Base-by-base conservation (phyloP, 1,140 invertebrate genomes). In the Bombus consobrinus region DNA sequence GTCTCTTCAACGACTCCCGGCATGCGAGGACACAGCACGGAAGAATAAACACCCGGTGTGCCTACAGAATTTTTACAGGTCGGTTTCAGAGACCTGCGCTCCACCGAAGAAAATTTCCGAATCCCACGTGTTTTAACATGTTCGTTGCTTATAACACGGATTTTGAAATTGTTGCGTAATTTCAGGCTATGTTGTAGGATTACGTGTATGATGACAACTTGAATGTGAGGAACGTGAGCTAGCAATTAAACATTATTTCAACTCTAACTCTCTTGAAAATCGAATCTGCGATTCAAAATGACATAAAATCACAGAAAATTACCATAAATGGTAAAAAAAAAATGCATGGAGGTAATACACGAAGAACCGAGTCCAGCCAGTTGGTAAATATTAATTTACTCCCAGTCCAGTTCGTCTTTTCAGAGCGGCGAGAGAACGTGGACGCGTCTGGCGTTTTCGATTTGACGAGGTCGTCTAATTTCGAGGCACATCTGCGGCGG, bases 401-500 rank as follows among this genome's bases (percentile, higher is more conserved):
- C 79, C 59, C 72, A 34, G 43, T 34, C 37, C n/a, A 69, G 39
- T 82, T 80, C 28, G 69, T 78, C 47, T 75, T 82, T 59, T 64
- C 53, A 43, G 53, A n/a, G 9, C 15, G 18, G 18, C 47, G 47
- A 53, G 47, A n/a, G 74, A 25, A 28, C 64, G 53, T 32, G 74
- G 39, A 68, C 89, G 78, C 87, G 83, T 91, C 89, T 90, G 89
- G 84, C 88, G 78, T 82, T 90, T 88, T 88, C 89, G 81, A 90
- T 90, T 90, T 77, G 89, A 90, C 87, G 78, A 83, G 87, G 64
- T 80, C 87, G 90, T 91, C 87, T 90, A 91, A 91, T 91, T 91
- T 91, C 78, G 80, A 87, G 81, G 75, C 90, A 87, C 90, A 91
- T 91, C 90, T 91, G 90, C 90, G 90, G 89, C 90, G 87, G 89